Percentiles rank a stretch among this genome's conserved stretches.
Conservation (phyloP, 2,888 invertebrate species). For the Liposcelis brunnea region DNA sequence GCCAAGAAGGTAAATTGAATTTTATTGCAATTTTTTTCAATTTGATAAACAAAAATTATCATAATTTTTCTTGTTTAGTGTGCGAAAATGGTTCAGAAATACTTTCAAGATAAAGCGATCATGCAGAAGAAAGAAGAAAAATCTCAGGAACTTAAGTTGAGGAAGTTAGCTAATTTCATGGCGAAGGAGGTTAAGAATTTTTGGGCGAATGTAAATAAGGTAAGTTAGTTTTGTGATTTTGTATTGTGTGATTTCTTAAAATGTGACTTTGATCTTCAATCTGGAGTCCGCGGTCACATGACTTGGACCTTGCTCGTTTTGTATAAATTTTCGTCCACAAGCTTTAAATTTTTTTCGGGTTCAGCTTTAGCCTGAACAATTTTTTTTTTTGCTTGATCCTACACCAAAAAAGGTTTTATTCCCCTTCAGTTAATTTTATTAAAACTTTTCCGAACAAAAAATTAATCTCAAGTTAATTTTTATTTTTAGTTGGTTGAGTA, state of each 20-base stretch:
- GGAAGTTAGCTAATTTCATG: constrained; percentile 72
- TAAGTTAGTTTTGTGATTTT: too few relatives aligned
- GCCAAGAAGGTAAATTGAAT: constrained; percentile 52
- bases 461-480: too few relatives aligned
- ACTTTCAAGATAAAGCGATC: constrained; percentile 78
- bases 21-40: constrained; percentile 3
- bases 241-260: too few relatives aligned
- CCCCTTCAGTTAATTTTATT: not conserved
- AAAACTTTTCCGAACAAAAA: too few relatives aligned
- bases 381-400: too few relatives aligned
- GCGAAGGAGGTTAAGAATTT: constrained; percentile 88
- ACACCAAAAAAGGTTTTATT: constrained; percentile 10
- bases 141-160: constrained; percentile 71
- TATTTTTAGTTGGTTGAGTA: constrained; percentile 63
- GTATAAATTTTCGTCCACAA: too few relatives aligned
- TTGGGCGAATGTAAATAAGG: constrained; percentile 93
- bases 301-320: too few relatives aligned
- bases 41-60: constrained; percentile 10
- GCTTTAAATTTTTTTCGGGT: too few relatives aligned
- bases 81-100: constrained; percentile 77
- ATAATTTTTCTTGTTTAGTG: constrained; percentile 33
- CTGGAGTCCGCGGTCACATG: too few relatives aligned
- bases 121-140: constrained; percentile 82
- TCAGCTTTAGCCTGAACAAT: too few relatives aligned
- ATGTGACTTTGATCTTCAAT: too few relatives aligned